Base-by-base conservation (phyloP, 2,888 invertebrate species). In the Patella caerulea region DNA sequence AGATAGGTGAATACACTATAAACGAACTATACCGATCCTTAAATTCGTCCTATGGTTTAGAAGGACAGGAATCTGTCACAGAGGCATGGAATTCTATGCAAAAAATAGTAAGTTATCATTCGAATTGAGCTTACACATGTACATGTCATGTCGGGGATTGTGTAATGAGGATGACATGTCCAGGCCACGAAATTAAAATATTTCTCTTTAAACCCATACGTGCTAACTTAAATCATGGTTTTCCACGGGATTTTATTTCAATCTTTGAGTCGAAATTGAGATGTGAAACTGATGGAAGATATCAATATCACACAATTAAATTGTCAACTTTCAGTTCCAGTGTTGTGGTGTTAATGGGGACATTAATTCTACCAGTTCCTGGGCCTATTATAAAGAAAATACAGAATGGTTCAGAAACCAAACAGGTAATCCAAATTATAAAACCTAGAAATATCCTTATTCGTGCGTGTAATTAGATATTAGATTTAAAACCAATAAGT, bases 61-160 rank as follows among this genome's bases (percentile, higher is more conserved):
- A 95, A 9, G 84, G 86, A 19, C 83, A 88, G 24, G 79, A 84
- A 14, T 82, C 84, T 2, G 94, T 95, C 76, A 94, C 94, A 76
- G 94, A 94, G 89, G 95, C 95, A 73, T 97, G 97, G 95, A 94
- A 97, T 90, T 94, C 96, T 85, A 93, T 97, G 88, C 97, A 98
- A 92, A 95, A 94, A 88, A 96, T 97, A 91, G 97, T 97, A 92
- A 94, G 94, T 93, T 82, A 79, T 55, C n/a, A 11, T 45, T 9
- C 2, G 11, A 7, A 52, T 45, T 34, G 5, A 45, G 34, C 34
- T 45, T 45, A 7, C 34, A 45, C 7, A 45, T 45, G 34, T 5
- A 45, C 34, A 45, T 45, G 34, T 45, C 34, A 45, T 45, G 4
- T 45, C 34, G 34, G 34, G 34, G 7, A 45, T 45, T 5, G 34